These are phyloP conservation scores for Drosophila incognita DNA, from an alignment of 2,888 invertebrate species.

Conservation along the genomic window DNA sequence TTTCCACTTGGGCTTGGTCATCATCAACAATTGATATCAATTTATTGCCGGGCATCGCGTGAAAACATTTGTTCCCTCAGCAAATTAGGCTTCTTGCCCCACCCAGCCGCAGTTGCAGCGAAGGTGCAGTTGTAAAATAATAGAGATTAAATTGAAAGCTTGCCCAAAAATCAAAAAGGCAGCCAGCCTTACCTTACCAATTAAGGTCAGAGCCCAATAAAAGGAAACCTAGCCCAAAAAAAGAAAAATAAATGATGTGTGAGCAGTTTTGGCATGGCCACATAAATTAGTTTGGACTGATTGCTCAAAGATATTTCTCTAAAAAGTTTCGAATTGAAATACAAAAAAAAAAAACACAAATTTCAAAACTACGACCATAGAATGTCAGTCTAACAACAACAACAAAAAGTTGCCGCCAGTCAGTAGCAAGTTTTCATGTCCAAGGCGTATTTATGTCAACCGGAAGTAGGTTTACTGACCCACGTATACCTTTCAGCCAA, in stretches of 20 bases:
- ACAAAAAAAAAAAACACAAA: slow-evolving; percentile 18
- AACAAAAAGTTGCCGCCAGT: slow-evolving; percentile 48
- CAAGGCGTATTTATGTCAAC: slow-evolving; percentile 85
- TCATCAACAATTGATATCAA: slow-evolving; percentile 74
- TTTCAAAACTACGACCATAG: slow-evolving; percentile 62
- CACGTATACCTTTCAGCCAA: slow-evolving; percentile 81
- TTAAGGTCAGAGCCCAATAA: slow-evolving; percentile 60
- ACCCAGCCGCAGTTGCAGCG: slow-evolving; percentile 21
- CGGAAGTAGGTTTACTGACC: slow-evolving; percentile 86
- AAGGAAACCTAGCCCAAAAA: slow-evolving; percentile 44
- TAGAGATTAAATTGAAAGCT: slow-evolving; percentile 72
- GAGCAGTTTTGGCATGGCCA: slow-evolving; percentile 2
- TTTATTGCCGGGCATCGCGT: slow-evolving; percentile 68
- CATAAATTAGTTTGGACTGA: background rate
- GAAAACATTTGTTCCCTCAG: slow-evolving; percentile 61
- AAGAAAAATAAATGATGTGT: background rate
- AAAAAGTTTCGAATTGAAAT: slow-evolving; percentile 6
- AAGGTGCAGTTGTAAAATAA: slow-evolving; percentile 74
- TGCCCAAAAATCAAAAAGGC: slow-evolving; percentile 21
- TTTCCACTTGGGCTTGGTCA: slow-evolving; percentile 49
- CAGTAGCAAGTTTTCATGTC: slow-evolving; percentile 85
- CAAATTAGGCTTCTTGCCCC: slow-evolving; percentile 46
- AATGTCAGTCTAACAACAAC: slow-evolving; percentile 55
- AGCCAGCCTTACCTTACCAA: slow-evolving; percentile 25
- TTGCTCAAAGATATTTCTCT: slow-evolving; percentile 6